Conservation (phyloP, 2,113 vertebrate species). For the Syngnathoides biaculeatus region DNA sequence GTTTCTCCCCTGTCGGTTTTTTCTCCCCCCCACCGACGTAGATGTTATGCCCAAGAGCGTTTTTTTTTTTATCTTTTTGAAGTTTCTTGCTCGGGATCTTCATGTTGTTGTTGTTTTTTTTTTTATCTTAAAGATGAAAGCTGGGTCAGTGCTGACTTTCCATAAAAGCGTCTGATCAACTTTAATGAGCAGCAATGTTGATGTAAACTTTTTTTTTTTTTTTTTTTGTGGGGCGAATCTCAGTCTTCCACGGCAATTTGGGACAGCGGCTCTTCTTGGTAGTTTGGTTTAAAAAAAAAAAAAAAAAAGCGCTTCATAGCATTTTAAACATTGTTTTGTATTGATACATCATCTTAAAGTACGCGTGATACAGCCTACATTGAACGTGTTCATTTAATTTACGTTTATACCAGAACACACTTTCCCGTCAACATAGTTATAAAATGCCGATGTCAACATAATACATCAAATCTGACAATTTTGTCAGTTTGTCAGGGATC, state of each 20-base stretch:
- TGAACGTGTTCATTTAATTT: slow-evolving; percentile 65
- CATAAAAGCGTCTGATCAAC: slow-evolving; percentile 48
- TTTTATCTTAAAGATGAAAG: slow-evolving; percentile 32
- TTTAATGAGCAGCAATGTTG: slow-evolving; percentile 45
- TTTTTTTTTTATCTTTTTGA: slow-evolving; percentile 15
- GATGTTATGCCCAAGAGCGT: slow-evolving; percentile 28
- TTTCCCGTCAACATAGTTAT: slow-evolving; percentile 49
- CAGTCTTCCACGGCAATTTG: slow-evolving; percentile 73
- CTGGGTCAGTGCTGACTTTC: slow-evolving; percentile 46
- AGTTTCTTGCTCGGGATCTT: slow-evolving; percentile 29
- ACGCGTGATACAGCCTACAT: slow-evolving; percentile 70
- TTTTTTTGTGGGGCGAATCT: slow-evolving; percentile 62
- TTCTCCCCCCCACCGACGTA: neutral
- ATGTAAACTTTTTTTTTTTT: slow-evolving; percentile 39
- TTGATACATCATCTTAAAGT: slow-evolving; percentile 65
- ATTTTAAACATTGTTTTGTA: slow-evolving; percentile 44
- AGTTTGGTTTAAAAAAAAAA: slow-evolving; percentile 28
- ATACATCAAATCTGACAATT: slow-evolving; percentile 66
- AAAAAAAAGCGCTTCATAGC: slow-evolving; percentile 47
- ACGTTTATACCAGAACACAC: slow-evolving; percentile 69
- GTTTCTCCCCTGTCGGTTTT: neutral
- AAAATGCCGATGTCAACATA: slow-evolving; percentile 56
- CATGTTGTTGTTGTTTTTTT: slow-evolving; percentile 11
- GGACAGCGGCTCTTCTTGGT: slow-evolving; percentile 56
- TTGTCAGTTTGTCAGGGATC: slow-evolving; percentile 77